phyloP scores from a whole-genome alignment of 64 coral and sea anemone genomes.

The Actinia equina region DNA sequence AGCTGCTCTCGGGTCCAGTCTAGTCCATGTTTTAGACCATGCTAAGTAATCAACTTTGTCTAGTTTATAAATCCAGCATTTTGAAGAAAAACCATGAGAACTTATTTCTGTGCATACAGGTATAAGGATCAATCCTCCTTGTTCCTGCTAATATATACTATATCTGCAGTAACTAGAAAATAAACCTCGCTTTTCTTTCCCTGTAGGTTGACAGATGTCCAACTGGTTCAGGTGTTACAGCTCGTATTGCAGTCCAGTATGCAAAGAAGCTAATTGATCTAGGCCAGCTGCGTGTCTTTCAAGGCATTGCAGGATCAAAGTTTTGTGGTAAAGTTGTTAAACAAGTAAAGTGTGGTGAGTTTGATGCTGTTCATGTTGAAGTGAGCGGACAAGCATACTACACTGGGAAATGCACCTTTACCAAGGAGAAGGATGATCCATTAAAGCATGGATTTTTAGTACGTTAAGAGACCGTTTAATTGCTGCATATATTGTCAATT shows the following conservation, averaged over 20 bases:
- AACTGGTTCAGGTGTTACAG: slow-evolving; percentile 90
- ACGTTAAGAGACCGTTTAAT: neutral
- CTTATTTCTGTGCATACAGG: no score
- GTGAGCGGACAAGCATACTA: slow-evolving; percentile 83
- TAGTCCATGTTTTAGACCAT: no score
- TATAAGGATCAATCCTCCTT: no score
- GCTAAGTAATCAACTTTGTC: no score
- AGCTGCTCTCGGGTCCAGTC: no score
- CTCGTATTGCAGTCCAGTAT: slow-evolving; percentile 94
- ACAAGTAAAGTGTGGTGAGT: slow-evolving; percentile 86
- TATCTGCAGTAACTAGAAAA: no score
- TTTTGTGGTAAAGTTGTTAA: slow-evolving; percentile 85
- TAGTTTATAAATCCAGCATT: no score
- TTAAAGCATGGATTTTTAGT: slow-evolving; percentile 76
- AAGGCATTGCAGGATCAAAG: slow-evolving; percentile 78
- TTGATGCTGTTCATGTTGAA: slow-evolving; percentile 89
- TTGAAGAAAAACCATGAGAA: no score
- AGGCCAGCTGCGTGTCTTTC: slow-evolving; percentile 78
- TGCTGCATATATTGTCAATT: no score
- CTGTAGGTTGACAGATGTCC: slow-evolving; percentile 81
- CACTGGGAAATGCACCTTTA: slow-evolving; percentile 77
- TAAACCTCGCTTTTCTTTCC: neutral
- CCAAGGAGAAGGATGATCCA: slow-evolving; percentile 85
- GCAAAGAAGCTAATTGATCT: slow-evolving; percentile 76
- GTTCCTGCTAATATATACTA: no score